A percentile compares a stretch with the other conserved stretches of the same genome.
phyloP scores from a whole-genome alignment of 2,113 vertebrate species.

The Benthochromis sp. region DNA sequence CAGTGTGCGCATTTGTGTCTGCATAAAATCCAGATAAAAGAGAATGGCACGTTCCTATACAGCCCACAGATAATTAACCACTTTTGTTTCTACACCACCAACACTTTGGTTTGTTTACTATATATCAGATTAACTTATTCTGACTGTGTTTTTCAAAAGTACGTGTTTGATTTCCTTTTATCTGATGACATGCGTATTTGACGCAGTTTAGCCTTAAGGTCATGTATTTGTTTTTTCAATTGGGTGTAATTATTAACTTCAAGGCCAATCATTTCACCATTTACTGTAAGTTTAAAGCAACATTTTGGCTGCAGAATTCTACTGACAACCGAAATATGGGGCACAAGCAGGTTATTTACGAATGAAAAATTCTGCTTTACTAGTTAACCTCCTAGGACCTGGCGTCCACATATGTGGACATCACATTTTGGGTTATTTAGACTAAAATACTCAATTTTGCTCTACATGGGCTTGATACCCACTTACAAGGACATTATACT shows the following conservation, averaged over 20 bases:
- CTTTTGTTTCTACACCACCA: neutral
- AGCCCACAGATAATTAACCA: conserved; percentile 18
- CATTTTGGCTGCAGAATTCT: neutral
- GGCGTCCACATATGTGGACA: neutral
- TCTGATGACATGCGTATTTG: neutral
- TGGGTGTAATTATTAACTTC: conserved; percentile 31
- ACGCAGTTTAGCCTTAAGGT: neutral
- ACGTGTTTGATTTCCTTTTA: neutral
- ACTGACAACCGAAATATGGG: neutral
- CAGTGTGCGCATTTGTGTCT: neutral
- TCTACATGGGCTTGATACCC: neutral
- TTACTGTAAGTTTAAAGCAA: neutral
- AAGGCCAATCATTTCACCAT: neutral
- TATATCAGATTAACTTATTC: neutral
- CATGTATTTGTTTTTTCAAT: neutral
- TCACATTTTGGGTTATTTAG: neutral
- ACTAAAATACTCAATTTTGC: neutral
- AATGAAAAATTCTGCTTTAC: neutral
- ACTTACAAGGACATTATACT: neutral
- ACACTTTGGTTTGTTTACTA: neutral
- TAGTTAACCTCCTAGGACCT: neutral
- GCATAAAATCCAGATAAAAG: neutral
- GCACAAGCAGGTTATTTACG: neutral
- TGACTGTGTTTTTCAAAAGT: neutral
- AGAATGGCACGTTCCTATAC: neutral